Evolutionary conservation across 1,140 invertebrate species (phyloP), one percentile per base, ranked within the genome.

Genomic region (Sitobion miscanthi): DNA sequence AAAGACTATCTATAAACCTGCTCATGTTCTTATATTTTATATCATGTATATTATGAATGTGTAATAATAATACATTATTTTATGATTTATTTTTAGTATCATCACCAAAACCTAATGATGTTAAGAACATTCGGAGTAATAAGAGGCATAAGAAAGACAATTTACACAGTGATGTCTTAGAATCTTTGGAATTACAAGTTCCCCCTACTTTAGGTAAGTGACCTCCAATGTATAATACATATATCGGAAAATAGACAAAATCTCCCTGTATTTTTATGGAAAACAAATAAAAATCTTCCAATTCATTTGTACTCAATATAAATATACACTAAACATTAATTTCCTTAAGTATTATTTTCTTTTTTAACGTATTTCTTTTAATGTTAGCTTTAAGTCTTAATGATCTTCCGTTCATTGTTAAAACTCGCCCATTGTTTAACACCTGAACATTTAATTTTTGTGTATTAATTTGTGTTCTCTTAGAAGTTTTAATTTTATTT

Each of bases 81-180:
- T 45, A 62, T 91, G 23, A 45, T 49, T 52, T 11, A 35, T 69
- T 91, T 91, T 11, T 49, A 83, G 47, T 82, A 49, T 82, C 20
- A 25, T 91, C 69, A 35, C 90, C 45, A 77, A 69, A 91, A 83
- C n/a, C 90, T 23, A 45, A 4, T 82, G 62, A 47, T 49, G 42
- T 23, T 9, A 82, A 91, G 25, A 14, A 77, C 17, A 35, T 11
- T 25, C 90, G 69, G 1, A 47, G 30, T 91, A 91, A 91, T 52
- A 91, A 91, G 21, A 91, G 45, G 11, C 20, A 52, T 4, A 91
- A 83, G 49, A 91, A 49, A 77, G 42, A 91, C 30, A 35, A 45
- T 47, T 25, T 1, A 45, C 25, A 2, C 1, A 91, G 0, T 47
- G n/a, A 82, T 83, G 9, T 45, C 2, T 82, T 17, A 35, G 90